Conservation (phyloP, 2,888 invertebrate genomes). For the Dynastes maya region DNA sequence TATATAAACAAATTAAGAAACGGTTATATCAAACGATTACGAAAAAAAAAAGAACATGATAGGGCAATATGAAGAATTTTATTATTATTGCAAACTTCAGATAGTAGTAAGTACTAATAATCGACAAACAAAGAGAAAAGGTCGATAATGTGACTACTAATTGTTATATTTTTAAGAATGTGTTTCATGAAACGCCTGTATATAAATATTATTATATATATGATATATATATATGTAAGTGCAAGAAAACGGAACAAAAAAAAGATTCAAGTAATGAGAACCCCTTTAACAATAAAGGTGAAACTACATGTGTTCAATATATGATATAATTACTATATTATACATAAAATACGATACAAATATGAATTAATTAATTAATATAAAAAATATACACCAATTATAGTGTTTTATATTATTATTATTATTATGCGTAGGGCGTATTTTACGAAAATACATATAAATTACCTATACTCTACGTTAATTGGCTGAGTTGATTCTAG, state of each 20-base stretch:
- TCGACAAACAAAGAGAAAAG: background rate
- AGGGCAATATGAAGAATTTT: constrained; percentile 17
- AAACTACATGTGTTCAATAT: constrained; percentile 57
- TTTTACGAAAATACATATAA: background rate
- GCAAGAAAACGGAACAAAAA: background rate
- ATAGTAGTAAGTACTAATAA: no score
- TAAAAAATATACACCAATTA: constrained; percentile 54
- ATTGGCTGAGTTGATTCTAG: no score
- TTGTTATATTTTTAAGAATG: constrained; percentile 49
- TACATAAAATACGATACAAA: constrained; percentile 25
- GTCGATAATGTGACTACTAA: constrained; percentile 32
- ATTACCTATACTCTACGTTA: no score
- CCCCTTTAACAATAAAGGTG: constrained; percentile 53
- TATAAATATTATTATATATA: constrained; percentile 35
- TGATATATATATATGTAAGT: background rate
- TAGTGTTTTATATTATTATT: constrained; percentile 49
- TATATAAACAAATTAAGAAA: constrained; percentile 11
- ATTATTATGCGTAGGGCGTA: no score
- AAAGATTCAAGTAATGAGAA: constrained; percentile 19
- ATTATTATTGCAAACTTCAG: constrained; percentile 29
- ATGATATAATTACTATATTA: constrained; percentile 21
- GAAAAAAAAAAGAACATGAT: background rate
- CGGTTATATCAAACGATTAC: background rate
- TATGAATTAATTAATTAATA: constrained; percentile 28
- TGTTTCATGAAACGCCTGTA: constrained; percentile 43